Base-by-base conservation (phyloP, 64 coral and sea anemone species). In the Porites lutea region DNA sequence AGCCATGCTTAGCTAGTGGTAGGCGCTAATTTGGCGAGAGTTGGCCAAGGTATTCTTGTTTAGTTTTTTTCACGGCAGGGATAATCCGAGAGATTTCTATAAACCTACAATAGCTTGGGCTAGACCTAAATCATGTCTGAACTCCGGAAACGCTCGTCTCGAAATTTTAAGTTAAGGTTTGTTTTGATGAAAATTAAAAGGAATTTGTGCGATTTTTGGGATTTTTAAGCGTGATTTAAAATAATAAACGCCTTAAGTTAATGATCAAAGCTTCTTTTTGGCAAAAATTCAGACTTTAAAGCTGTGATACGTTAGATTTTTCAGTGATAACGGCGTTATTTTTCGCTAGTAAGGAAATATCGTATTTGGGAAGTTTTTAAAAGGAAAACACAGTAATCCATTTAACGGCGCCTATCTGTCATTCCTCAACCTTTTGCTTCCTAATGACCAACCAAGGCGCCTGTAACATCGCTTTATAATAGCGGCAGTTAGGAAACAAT, bases 191-290 rank as follows among this genome's bases (percentile, higher is more conserved):
- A 84, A 10, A 84, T 84, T 63, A 48, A 16, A 63, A 68, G 81
- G 81, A 69, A 51, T 68, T 63, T 12, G 6, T 46, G 61, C 81
- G 62, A 84, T 68, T 67, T 83, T 69, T 67, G 81, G 48, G 16
- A 69, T 60, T 49, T 52, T 52, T 12, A 20, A 52, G 81, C 81
- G 81, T 84, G 62, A 18, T 84, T 57, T 8, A 14, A 68, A 13
- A 18, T 45, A 6, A 13, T 84, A 84, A 84, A 68, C 81, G 79
- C 79, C 59, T 82, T 82, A 82, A 14, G 37, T 82, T 82, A 82
- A 82, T 50, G 60, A 66, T 44, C 19, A 84, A 84, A 84, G 47
- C 63, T 84, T 48, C 63, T 84, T 84, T 61, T 20, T 49, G 21
- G 52, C 4, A 67, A 68, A 66, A 74, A 74, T 10, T 44, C 4